Conservation (phyloP, 1,140 invertebrate species). For the Wiebesia pumilae region DNA sequence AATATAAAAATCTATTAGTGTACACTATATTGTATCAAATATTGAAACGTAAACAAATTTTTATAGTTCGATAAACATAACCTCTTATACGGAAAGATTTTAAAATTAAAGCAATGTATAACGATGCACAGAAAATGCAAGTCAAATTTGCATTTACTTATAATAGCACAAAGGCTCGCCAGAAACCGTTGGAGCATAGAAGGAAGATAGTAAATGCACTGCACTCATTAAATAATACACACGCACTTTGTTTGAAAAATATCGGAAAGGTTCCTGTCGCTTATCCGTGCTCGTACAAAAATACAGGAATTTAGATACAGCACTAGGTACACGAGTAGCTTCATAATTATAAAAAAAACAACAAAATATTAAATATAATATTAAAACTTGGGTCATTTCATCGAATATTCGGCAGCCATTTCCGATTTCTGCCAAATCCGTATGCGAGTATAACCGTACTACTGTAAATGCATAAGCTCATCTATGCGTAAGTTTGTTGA, state of each 20-base stretch:
- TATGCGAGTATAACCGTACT: background rate
- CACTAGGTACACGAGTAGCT: constrained; percentile 66
- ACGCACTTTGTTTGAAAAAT: constrained; percentile 52
- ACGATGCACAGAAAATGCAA: background rate
- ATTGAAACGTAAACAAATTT: constrained; percentile 36
- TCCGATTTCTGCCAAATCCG: constrained; percentile 46
- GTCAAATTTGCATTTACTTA: constrained; percentile 1
- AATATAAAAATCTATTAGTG: background rate
- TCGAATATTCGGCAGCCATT: constrained; percentile 62
- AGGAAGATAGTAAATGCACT: background rate
- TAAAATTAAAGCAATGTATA: background rate
- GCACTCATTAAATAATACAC: constrained; percentile 3
- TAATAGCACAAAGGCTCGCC: background rate
- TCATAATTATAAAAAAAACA: constrained; percentile 60
- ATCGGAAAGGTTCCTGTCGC: constrained; percentile 52
- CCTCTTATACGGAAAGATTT: constrained; percentile 17
- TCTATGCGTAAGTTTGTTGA: background rate
- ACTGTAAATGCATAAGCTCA: background rate
- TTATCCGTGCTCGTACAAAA: constrained; percentile 60
- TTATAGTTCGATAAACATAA: constrained; percentile 53
- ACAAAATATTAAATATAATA: constrained; percentile 61
- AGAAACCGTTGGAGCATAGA: constrained; percentile 17
- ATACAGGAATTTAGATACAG: constrained; percentile 64
- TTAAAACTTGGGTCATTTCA: constrained; percentile 58
- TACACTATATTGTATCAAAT: background rate